Conservation (phyloP, 2,113 vertebrate species). For the Thinocorus orbignyianus region DNA sequence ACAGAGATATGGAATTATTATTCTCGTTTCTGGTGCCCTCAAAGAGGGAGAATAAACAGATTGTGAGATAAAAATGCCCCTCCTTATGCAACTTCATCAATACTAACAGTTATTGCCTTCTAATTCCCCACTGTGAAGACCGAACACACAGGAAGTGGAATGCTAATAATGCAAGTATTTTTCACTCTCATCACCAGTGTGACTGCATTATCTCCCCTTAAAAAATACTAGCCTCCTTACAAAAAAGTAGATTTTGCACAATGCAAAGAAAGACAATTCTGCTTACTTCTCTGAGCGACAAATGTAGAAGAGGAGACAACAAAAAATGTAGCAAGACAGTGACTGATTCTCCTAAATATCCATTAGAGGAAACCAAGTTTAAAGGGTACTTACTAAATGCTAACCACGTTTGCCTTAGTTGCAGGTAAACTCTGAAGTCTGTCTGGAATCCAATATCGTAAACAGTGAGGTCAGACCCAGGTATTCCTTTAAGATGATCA, state of each 20-base stretch:
- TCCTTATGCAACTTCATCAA: background rate
- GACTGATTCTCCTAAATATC: background rate
- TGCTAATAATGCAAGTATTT: background rate
- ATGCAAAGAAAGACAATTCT: background rate
- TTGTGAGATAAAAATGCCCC: background rate
- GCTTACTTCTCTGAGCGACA: background rate
- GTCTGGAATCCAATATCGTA: constrained; percentile 89
- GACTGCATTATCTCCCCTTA: background rate
- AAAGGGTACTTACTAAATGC: constrained; percentile 85
- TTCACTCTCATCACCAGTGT: background rate
- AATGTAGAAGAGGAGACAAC: background rate
- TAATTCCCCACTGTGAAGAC: background rate
- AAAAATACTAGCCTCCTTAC: background rate
- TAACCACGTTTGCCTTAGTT: constrained; percentile 91
- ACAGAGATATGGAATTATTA: background rate
- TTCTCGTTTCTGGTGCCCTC: background rate
- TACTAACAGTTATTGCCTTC: background rate
- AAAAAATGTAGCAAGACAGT: background rate
- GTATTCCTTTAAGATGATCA: constrained; percentile 72
- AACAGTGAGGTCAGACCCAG: constrained; percentile 79
- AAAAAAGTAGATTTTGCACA: background rate
- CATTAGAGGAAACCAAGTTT: background rate
- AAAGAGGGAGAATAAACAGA: background rate
- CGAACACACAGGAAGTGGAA: background rate
- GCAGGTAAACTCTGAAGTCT: constrained; percentile 86